Conservation (phyloP, 1,140 invertebrate genomes). For the Vanessa tameamea region DNA sequence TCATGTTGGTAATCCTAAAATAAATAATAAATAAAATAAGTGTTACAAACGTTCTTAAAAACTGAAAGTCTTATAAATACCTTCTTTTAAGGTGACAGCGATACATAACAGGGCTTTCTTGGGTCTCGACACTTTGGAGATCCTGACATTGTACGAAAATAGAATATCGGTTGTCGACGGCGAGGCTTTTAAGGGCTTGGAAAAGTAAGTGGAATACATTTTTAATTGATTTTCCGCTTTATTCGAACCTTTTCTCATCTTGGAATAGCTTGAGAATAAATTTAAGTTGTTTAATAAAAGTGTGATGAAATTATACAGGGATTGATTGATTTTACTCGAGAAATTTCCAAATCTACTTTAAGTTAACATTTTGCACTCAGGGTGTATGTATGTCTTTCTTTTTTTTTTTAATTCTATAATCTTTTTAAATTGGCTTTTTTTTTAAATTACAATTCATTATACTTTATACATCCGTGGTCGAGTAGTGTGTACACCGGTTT, state of each 20-base stretch:
- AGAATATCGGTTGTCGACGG: conserved; percentile 88
- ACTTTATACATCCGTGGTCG: too few relatives aligned
- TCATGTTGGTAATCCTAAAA: too few relatives aligned
- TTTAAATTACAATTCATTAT: too few relatives aligned
- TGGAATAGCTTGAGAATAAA: neutral
- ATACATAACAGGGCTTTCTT: conserved; percentile 90
- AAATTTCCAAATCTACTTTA: neutral
- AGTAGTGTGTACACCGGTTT: too few relatives aligned
- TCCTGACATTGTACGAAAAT: conserved; percentile 94
- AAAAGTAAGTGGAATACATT: conserved; percentile 84
- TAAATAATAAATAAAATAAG: neutral
- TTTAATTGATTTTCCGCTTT: conserved; percentile 27
- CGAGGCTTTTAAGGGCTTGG: conserved; percentile 91
- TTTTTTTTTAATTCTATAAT: neutral
- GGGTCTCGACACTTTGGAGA: conserved; percentile 91
- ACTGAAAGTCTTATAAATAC: neutral
- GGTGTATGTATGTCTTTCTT: neutral
- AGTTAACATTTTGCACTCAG: neutral
- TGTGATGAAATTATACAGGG: neutral
- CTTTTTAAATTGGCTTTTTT: too few relatives aligned
- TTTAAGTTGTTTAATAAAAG: neutral
- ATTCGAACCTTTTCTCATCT: neutral
- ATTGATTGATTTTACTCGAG: neutral
- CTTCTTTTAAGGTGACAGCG: conserved; percentile 73
- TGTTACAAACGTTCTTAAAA: neutral